Conservation (phyloP, 2,113 vertebrate genomes). For the Salvator merianae region DNA sequence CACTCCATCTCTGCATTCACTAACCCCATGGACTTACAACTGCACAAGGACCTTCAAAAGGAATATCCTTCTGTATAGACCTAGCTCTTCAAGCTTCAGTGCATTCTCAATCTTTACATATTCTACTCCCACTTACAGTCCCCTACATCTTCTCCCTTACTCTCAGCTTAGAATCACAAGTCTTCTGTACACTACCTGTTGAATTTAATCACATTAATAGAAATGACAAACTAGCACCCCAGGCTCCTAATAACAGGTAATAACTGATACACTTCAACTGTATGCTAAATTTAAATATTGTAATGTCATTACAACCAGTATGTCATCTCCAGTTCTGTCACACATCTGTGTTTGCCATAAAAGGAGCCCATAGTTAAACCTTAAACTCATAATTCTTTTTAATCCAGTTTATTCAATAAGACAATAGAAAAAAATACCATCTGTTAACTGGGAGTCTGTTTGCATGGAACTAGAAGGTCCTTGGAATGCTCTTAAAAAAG, state of each 20-base stretch:
- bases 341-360: not conserved
- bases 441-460: slow-evolving; percentile 45
- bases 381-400: not conserved
- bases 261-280: not conserved
- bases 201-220: not conserved
- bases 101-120: not conserved
- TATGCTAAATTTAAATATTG: not conserved
- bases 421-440: slow-evolving; percentile 34
- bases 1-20: not conserved
- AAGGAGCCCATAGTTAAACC: not conserved
- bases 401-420: not conserved
- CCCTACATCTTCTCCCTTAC: not conserved
- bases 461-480: slow-evolving; percentile 55
- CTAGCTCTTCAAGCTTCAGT: not conserved
- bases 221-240: no score
- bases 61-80: not conserved
- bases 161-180: not conserved
- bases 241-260: not conserved
- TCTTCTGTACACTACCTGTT: not conserved
- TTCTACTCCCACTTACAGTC: not conserved
- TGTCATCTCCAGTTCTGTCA: not conserved
- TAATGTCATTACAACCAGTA: no score
- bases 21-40: not conserved
- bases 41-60: not conserved
- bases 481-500: slow-evolving; percentile 73